A percentile compares a stretch with the other conserved stretches of the same genome.
These are phyloP conservation scores for Echiichthys vipera DNA, from an alignment of 2,797 vertebrate species.

Conservation along the genomic window DNA sequence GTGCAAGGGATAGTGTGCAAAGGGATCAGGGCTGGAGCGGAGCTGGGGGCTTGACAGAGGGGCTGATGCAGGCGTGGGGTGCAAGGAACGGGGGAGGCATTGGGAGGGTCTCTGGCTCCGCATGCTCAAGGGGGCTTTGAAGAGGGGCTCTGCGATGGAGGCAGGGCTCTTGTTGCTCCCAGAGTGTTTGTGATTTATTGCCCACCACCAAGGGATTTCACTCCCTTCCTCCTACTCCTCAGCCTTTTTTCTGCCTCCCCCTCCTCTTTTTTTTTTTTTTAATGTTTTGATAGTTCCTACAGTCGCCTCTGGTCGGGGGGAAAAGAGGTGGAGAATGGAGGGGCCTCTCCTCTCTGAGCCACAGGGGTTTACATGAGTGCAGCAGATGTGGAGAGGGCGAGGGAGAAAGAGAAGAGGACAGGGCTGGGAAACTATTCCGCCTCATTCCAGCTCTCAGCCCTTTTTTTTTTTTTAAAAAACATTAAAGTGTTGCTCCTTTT, in stretches of 20 bases:
- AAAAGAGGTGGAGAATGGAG: conserved; percentile 65
- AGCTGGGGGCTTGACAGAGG: conserved; percentile 54
- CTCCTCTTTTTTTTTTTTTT: conserved; percentile 43
- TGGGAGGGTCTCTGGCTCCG: conserved; percentile 45
- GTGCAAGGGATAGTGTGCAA: conserved; percentile 60
- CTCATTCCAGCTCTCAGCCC: conserved; percentile 73
- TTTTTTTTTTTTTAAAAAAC: conserved; percentile 63
- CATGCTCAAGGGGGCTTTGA: conserved; percentile 69
- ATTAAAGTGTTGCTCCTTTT: conserved; percentile 76
- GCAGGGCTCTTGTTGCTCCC: conserved; percentile 78
- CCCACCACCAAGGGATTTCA: conserved; percentile 79
- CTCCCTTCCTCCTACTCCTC: conserved; percentile 72
- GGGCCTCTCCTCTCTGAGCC: conserved; percentile 78
- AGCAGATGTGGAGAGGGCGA: conserved; percentile 85
- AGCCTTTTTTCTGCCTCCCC: conserved; percentile 38
- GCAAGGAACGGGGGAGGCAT: conserved; percentile 11
- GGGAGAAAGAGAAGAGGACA: conserved; percentile 61
- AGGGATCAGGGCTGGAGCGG: conserved; percentile 56
- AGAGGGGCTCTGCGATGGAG: conserved; percentile 65
- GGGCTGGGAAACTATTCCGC: conserved; percentile 80
- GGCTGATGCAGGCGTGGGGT: conserved; percentile 38
- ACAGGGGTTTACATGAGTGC: conserved; percentile 84
- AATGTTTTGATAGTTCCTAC: conserved; percentile 84
- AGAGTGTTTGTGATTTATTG: conserved; percentile 84
- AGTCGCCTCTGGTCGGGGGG: conserved; percentile 70